Percentiles rank a stretch among this genome's conserved stretches.
Evolutionary conservation across 2,113 vertebrate genomes (phyloP).

Genomic region (Sceloporus undulatus): DNA sequence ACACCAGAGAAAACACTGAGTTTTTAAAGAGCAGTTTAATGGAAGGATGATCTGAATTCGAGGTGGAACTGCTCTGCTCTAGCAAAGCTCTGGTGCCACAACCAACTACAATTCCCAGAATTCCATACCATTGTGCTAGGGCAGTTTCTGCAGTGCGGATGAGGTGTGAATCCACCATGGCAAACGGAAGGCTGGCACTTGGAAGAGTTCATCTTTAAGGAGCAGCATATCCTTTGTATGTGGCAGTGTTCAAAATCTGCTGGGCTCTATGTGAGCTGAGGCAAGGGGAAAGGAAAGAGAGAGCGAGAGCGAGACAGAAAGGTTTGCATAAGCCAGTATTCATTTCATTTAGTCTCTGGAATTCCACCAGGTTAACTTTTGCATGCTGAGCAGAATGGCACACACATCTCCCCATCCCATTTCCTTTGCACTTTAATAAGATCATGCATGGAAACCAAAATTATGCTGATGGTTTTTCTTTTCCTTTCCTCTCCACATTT

Average conservation of each 20-base stretch:
- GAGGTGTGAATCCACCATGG: too few species aligned
- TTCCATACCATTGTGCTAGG: too few species aligned
- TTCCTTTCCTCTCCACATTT: neutral
- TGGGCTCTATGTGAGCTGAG: neutral
- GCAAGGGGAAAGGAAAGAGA: neutral
- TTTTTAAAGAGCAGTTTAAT: too few species aligned
- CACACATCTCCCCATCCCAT: conserved; percentile 43
- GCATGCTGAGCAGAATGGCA: conserved; percentile 16
- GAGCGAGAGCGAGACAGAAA: neutral
- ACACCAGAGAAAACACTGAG: too few species aligned
- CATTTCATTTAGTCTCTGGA: conserved; percentile 12
- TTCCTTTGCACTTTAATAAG: conserved; percentile 69
- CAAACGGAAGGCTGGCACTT: neutral
- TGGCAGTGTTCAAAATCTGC: neutral
- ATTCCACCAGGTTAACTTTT: conserved; percentile 30
- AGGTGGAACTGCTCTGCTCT: too few species aligned
- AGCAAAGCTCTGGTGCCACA: too few species aligned
- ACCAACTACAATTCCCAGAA: too few species aligned
- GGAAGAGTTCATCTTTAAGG: neutral
- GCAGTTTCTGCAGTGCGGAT: too few species aligned
- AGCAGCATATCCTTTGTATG: neutral
- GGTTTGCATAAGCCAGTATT: neutral
- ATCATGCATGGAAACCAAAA: conserved; percentile 80
- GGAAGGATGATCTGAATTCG: too few species aligned
- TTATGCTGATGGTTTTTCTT: conserved; percentile 77